Conservation (phyloP, 1,140 invertebrate species). For the Pararge aegeria region DNA sequence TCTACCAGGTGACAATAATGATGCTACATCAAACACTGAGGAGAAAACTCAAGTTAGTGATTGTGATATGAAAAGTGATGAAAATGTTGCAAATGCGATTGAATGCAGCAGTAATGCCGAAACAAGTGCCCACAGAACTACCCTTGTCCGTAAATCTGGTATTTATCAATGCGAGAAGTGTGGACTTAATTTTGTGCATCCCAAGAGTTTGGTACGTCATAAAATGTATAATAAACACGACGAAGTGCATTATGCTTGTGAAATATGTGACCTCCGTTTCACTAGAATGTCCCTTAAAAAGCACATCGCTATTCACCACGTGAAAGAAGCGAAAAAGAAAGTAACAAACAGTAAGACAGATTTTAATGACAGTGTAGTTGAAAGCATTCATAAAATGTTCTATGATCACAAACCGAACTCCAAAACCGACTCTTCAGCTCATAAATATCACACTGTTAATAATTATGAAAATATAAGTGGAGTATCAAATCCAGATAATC, state of each 20-base stretch:
- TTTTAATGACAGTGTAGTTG: neutral
- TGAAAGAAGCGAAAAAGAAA: neutral
- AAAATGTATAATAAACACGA: neutral
- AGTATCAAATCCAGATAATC: no score
- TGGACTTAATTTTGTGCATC: slow-evolving; percentile 9
- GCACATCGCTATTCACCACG: neutral
- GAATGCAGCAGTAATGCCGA: no score
- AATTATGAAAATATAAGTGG: no score
- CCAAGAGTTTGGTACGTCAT: neutral
- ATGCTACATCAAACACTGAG: no score
- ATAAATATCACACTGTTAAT: neutral
- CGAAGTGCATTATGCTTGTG: slow-evolving; percentile 2
- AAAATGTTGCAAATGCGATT: no score
- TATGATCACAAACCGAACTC: no score
- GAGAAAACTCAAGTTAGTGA: no score
- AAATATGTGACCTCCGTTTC: slow-evolving; percentile 15
- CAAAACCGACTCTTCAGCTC: neutral
- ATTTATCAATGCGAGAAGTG: slow-evolving; percentile 15
- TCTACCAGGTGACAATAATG: neutral
- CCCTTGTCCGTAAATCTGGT: neutral
- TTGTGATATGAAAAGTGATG: no score
- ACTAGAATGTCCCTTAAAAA: neutral
- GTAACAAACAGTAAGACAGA: neutral
- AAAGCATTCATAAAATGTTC: neutral
- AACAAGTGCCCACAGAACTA: no score